phyloP scores from a whole-genome alignment of 2,113 vertebrate species.

The Aix galericulata region DNA sequence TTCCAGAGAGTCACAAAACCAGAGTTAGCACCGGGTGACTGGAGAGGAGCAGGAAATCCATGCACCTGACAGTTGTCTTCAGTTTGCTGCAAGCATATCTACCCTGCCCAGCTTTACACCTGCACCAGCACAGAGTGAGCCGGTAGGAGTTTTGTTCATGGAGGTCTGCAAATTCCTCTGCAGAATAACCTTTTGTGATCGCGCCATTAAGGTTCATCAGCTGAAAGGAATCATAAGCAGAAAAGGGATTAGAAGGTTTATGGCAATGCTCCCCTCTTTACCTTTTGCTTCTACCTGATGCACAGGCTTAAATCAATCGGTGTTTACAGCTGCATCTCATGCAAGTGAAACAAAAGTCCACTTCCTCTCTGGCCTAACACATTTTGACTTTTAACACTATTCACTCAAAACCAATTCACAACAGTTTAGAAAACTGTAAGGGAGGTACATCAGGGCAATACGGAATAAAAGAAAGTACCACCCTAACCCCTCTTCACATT shows the following conservation, averaged over 20 bases:
- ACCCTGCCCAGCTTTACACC: not conserved
- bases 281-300: not conserved
- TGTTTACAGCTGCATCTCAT: not conserved
- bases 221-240: not conserved
- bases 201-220: not conserved
- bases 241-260: not conserved
- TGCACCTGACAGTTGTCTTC: not conserved
- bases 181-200: not conserved
- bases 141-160: not conserved
- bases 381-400: not conserved
- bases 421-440: not conserved
- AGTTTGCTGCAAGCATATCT: not conserved
- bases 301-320: not conserved
- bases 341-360: not conserved
- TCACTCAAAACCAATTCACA: not conserved
- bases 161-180: not conserved
- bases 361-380: not conserved
- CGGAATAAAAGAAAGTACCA: slow-evolving; percentile 30
- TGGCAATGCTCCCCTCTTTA: not conserved
- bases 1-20: not conserved
- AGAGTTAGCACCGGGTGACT: not conserved
- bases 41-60: not conserved
- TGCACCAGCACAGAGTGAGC: not conserved
- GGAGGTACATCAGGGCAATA: not conserved
- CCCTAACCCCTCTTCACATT: not conserved